A percentile compares a stretch with the other conserved stretches of the same genome.
These are phyloP conservation scores for Congeria kusceri DNA, from an alignment of 2,888 invertebrate genomes.

Conservation along the genomic window DNA sequence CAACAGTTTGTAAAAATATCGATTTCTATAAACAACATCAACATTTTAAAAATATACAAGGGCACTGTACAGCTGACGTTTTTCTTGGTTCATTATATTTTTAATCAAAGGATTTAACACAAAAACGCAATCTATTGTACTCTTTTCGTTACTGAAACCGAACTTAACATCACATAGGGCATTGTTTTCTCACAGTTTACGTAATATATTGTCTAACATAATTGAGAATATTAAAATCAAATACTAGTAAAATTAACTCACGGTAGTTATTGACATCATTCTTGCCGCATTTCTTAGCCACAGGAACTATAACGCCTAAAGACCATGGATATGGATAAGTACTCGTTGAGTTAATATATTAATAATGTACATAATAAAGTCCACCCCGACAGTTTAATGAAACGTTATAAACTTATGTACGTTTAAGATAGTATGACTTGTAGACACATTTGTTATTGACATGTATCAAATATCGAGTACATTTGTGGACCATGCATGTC, in stretches of 20 bases:
- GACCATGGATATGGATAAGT: conserved; percentile 13
- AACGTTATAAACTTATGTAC: too few species aligned
- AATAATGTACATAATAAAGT: conserved; percentile 23
- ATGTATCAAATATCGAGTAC: too few species aligned
- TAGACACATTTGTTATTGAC: too few species aligned
- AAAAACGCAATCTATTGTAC: conserved; percentile 38
- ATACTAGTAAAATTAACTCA: conserved; percentile 20
- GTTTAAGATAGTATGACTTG: too few species aligned
- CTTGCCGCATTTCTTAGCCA: conserved; percentile 17
- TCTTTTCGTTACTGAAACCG: conserved; percentile 26
- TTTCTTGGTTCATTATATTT: conserved; percentile 9
- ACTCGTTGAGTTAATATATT: conserved; percentile 8
- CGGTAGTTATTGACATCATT: conserved; percentile 17
- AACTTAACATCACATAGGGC: conserved; percentile 11
- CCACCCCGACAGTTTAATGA: too few species aligned
- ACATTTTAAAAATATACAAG: conserved; percentile 29
- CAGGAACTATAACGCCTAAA: conserved; percentile 16
- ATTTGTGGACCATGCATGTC: too few species aligned
- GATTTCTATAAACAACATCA: conserved; percentile 17
- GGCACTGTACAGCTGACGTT: conserved; percentile 19
- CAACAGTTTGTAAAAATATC: conserved; percentile 22
- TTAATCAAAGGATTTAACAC: conserved; percentile 12
- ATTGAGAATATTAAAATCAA: conserved; percentile 22
- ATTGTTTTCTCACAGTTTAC: conserved; percentile 1
- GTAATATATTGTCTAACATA: conserved; percentile 6